phyloP scores from a whole-genome alignment of 1,140 invertebrate species.

The Chrysoperla carnea region DNA sequence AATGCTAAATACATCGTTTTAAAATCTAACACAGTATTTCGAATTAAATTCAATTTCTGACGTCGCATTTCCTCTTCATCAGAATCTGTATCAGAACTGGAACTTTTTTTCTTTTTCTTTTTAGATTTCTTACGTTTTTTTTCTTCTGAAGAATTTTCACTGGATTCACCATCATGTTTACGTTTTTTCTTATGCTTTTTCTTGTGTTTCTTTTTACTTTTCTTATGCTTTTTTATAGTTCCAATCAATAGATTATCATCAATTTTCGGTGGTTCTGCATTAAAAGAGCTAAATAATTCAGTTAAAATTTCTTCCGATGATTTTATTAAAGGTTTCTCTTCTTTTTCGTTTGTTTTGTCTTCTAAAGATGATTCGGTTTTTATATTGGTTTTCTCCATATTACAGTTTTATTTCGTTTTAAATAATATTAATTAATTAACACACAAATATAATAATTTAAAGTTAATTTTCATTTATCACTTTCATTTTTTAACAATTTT shows the following conservation, averaged over 20 bases:
- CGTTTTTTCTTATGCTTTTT: conserved; percentile 26
- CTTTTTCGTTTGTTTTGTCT: conserved; percentile 1
- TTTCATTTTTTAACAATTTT: too few species aligned
- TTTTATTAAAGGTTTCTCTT: conserved; percentile 21
- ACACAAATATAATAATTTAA: too few species aligned
- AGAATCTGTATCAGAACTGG: neutral
- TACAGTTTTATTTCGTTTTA: too few species aligned
- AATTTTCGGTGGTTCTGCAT: conserved; percentile 37
- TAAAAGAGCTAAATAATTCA: conserved; percentile 57
- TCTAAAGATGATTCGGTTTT: too few species aligned
- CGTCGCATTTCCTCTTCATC: conserved; percentile 14
- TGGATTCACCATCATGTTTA: conserved; percentile 17
- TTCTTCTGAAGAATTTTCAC: conserved; percentile 9
- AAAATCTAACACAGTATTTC: too few species aligned
- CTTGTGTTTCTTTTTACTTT: conserved; percentile 34
- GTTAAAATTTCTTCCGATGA: conserved; percentile 63
- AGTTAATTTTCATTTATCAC: too few species aligned
- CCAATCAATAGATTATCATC: conserved; percentile 34
- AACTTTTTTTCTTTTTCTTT: conserved; percentile 11
- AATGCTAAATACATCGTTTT: too few species aligned
- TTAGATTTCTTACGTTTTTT: conserved; percentile 22
- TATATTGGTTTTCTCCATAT: too few species aligned
- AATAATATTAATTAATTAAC: too few species aligned
- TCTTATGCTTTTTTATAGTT: conserved; percentile 31
- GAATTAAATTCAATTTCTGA: conserved; percentile 3